These are phyloP conservation scores for Xerus inauris DNA, from an alignment of 2,113 vertebrate species.

Conservation along the genomic window DNA sequence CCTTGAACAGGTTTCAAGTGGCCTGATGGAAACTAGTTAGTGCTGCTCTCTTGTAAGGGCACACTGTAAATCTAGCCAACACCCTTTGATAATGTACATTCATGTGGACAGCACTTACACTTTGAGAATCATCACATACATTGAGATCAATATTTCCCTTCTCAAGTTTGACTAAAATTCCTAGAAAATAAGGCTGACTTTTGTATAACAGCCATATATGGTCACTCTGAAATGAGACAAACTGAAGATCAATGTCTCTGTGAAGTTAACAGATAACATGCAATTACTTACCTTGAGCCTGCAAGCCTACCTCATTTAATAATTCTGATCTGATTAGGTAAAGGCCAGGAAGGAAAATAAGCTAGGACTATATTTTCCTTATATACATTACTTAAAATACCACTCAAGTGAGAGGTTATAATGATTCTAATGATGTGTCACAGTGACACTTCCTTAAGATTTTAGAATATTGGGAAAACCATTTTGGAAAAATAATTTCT, in stretches of 20 bases:
- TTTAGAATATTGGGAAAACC: conserved; percentile 22
- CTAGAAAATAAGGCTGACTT: conserved; percentile 62
- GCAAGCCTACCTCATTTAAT: conserved; percentile 42
- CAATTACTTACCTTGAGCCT: conserved; percentile 48
- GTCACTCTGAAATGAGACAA: conserved; percentile 41
- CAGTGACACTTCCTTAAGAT: neutral
- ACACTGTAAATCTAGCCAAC: conserved; percentile 41
- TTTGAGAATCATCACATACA: conserved; percentile 47
- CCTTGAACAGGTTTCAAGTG: conserved; percentile 52
- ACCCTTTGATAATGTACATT: neutral
- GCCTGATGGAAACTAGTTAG: conserved; percentile 46
- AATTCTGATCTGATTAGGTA: conserved; percentile 44
- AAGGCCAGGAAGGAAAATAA: conserved; percentile 30
- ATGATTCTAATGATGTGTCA: conserved; percentile 40
- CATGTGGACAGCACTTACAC: conserved; percentile 28
- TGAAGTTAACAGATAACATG: conserved; percentile 45
- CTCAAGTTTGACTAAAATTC: conserved; percentile 56
- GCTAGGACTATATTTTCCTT: conserved; percentile 1
- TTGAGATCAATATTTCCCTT: neutral
- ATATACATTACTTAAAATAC: conserved; percentile 51
- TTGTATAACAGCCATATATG: neutral
- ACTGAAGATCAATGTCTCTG: conserved; percentile 51
- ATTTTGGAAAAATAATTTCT: conserved; percentile 54
- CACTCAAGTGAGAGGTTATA: conserved; percentile 38
- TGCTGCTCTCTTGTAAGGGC: conserved; percentile 15